Evolutionary conservation across 2,888 invertebrate genomes (phyloP), one percentile per base, ranked within the genome.

Genomic region (Synanthedon andrenaeformis): DNA sequence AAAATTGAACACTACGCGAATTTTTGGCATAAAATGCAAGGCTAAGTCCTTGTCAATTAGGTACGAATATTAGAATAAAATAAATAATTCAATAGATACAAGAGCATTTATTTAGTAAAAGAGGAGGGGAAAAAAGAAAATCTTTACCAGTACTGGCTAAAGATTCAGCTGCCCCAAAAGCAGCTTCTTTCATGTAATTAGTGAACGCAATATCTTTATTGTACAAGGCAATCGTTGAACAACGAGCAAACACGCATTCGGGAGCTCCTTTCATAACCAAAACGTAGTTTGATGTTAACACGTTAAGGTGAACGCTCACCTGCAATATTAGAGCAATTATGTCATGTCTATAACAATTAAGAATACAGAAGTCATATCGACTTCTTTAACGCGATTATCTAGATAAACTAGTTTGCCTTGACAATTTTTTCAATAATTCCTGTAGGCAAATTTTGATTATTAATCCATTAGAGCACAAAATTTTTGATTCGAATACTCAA

Each of bases 211-310:
- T 88, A 70, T 92, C 92, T 69, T 94, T 94, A 71, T 94, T 93
- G 60, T 94, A 95, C 60, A 93, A 91, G 72, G 94, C 92, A 61
- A 97, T 93, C 41, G 94, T 94, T 28, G 91, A 88, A 80, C 96
- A 95, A 56, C 94, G 90, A 68, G 94, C 93, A 56, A 98, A 81
- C 63, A 99, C 95, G 62, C 95, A 90, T 85, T 99, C 99, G 2
- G 99, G 97, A 57, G 97, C 97, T 53, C 98, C 98, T 92, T 98
- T 98, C 97, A 98, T 98, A 52, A 93, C 96, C 72, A 94, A 89
- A 57, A 97, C 78, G 75, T 94, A 93, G 59, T 93, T 90, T 11
- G 93, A 93, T 70, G 93, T 92, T 63, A 91, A 91, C 14, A 92
- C 88, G 71, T 97, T 95, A 67, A 97, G 67, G 94, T 91, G 63